Evolutionary conservation across 2,113 vertebrate species (phyloP).

Genomic region (Rhipidura dahli): DNA sequence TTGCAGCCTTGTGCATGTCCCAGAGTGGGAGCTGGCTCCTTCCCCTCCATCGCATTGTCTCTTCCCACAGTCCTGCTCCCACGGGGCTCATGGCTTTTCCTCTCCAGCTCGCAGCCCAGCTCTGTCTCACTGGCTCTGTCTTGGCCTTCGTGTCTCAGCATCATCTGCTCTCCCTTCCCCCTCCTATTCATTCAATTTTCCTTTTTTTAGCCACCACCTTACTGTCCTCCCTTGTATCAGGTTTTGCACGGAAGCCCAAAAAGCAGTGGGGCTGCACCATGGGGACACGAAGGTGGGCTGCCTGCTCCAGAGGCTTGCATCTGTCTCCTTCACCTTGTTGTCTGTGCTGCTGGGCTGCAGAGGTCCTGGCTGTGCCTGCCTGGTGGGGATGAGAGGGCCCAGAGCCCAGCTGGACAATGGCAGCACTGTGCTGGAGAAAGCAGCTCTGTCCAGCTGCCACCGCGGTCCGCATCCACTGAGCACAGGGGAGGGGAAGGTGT

Average conservation of each 20-base stretch:
- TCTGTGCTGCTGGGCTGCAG: background rate
- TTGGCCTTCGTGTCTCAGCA: accelerated
- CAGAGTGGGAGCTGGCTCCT: background rate
- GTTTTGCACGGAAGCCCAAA: background rate
- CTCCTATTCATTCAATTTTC: background rate
- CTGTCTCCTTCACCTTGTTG: background rate
- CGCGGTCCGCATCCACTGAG: accelerated
- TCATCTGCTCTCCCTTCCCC: background rate
- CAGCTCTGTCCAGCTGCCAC: background rate
- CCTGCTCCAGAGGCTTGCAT: background rate
- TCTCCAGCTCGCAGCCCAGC: background rate
- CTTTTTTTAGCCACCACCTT: background rate
- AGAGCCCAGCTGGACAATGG: background rate
- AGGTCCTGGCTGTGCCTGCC: background rate
- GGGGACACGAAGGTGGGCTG: background rate
- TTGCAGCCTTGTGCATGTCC: background rate
- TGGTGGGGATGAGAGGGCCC: background rate
- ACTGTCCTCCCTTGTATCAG: accelerated
- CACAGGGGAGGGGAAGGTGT: background rate
- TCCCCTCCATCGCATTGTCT: slow-evolving; percentile 10
- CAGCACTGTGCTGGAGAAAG: slow-evolving; percentile 11
- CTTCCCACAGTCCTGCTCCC: slow-evolving; percentile 13
- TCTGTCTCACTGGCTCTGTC: background rate
- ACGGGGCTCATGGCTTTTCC: background rate
- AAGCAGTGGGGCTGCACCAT: accelerated